These are phyloP conservation scores for Suricata suricatta DNA, from an alignment of 2,113 vertebrate genomes.

Conservation along the genomic window DNA sequence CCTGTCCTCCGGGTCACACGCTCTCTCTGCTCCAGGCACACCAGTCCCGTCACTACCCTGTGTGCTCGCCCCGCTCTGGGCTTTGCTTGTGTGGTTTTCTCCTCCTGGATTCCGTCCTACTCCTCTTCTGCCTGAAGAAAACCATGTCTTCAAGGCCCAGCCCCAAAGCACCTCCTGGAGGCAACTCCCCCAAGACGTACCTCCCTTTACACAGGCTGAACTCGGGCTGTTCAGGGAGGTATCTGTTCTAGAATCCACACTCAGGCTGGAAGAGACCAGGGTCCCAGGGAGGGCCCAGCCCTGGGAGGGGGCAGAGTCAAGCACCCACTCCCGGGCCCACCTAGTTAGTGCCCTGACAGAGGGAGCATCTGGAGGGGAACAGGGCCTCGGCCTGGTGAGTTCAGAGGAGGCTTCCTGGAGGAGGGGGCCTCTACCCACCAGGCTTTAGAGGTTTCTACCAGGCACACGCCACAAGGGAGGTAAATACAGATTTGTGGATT, in stretches of 20 bases:
- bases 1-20: not conserved
- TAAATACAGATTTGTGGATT: constrained; percentile 32
- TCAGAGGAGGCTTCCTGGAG: constrained; percentile 6
- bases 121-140: not conserved
- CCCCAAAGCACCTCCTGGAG: not conserved
- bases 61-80: not conserved
- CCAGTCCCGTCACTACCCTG: not conserved
- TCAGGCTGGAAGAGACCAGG: not conserved
- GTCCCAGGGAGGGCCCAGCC: not conserved
- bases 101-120: not conserved
- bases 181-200: not conserved
- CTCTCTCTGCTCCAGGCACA: not conserved
- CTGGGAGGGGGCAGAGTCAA: not conserved
- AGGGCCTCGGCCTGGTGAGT: not conserved
- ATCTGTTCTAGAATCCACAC: not conserved
- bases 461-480: not conserved
- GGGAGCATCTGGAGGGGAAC: too few relatives aligned
- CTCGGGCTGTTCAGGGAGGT: not conserved
- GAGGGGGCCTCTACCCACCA: not conserved
- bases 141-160: not conserved
- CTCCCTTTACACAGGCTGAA: not conserved
- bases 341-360: not conserved
- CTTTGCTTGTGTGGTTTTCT: not conserved
- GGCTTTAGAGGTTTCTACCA: not conserved
- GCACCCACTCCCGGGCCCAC: not conserved